Evolutionary conservation across 2,113 vertebrate genomes (phyloP).

Genomic region (Proterorhinus semilunaris): DNA sequence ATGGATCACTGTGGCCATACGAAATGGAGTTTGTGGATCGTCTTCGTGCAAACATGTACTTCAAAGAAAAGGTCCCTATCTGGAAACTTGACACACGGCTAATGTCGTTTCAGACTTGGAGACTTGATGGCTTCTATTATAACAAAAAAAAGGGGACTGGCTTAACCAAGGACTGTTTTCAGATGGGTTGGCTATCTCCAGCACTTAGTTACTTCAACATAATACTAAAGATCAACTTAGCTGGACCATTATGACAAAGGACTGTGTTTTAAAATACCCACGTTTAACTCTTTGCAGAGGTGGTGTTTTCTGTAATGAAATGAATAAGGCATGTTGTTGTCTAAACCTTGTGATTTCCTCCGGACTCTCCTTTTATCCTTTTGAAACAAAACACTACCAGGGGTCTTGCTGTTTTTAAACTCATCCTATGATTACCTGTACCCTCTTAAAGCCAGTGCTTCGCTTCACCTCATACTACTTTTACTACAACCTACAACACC

Average conservation of each 20-base stretch:
- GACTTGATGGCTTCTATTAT: conserved; percentile 26
- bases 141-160: conserved; percentile 43
- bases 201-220: conserved; percentile 37
- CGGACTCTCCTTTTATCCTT: conserved; percentile 33
- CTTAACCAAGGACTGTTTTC: conserved; percentile 73
- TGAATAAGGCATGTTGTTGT: conserved; percentile 59
- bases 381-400: conserved; percentile 68
- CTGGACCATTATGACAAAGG: conserved; percentile 49
- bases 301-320: conserved; percentile 53
- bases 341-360: conserved; percentile 51
- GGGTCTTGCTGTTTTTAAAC: conserved; percentile 50
- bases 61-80: conserved; percentile 32
- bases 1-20: conserved; percentile 31
- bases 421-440: conserved; percentile 20
- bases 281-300: conserved; percentile 53
- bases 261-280: conserved; percentile 40
- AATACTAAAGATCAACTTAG: conserved; percentile 40
- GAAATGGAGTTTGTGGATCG: conserved; percentile 19
- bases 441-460: conserved; percentile 48
- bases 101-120: conserved; percentile 49
- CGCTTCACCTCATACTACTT: conserved; percentile 45
- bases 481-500: conserved; percentile 52
- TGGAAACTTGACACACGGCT: conserved; percentile 40
- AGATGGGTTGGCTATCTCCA: conserved; percentile 68
- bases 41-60: conserved; percentile 26